These are phyloP conservation scores for Diorhabda carinulata DNA, from an alignment of 1,140 invertebrate species.

Conservation along the genomic window DNA sequence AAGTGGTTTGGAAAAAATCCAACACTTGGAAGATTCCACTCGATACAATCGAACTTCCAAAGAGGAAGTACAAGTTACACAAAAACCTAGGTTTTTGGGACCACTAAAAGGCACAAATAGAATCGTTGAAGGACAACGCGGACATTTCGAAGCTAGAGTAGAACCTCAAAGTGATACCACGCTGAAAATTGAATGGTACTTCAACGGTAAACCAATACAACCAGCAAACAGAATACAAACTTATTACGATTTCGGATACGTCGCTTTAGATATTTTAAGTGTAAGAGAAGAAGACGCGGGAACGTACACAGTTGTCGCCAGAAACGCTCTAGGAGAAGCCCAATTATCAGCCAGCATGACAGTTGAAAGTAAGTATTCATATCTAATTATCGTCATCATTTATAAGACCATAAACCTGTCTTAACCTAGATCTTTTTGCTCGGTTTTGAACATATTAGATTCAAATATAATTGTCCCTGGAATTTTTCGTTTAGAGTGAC, in stretches of 20 bases:
- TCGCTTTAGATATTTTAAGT: constrained; percentile 87
- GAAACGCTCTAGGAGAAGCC: constrained; percentile 81
- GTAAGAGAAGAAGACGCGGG: constrained; percentile 83
- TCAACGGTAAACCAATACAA: constrained; percentile 80
- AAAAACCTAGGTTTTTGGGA: constrained; percentile 80
- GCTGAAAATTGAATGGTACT: constrained; percentile 87
- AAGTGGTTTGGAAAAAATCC: constrained; percentile 82
- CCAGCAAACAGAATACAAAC: constrained; percentile 84
- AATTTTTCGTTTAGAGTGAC: too few species aligned
- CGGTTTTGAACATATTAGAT: too few species aligned
- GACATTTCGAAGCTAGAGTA: constrained; percentile 92
- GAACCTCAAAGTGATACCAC: constrained; percentile 89
- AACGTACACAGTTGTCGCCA: constrained; percentile 83
- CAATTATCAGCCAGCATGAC: constrained; percentile 75
- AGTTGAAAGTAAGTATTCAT: constrained; percentile 73
- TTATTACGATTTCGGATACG: constrained; percentile 93
- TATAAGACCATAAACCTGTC: too few species aligned
- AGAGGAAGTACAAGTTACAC: constrained; percentile 71
- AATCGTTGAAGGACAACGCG: constrained; percentile 92
- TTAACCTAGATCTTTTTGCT: too few species aligned
- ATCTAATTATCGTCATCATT: too few species aligned
- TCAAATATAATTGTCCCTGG: too few species aligned
- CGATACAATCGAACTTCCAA: constrained; percentile 60
- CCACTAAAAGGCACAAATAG: constrained; percentile 86
- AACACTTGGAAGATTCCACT: constrained; percentile 79